Conservation (phyloP, 2,888 invertebrate genomes). For the Steinernema scapterisci region DNA sequence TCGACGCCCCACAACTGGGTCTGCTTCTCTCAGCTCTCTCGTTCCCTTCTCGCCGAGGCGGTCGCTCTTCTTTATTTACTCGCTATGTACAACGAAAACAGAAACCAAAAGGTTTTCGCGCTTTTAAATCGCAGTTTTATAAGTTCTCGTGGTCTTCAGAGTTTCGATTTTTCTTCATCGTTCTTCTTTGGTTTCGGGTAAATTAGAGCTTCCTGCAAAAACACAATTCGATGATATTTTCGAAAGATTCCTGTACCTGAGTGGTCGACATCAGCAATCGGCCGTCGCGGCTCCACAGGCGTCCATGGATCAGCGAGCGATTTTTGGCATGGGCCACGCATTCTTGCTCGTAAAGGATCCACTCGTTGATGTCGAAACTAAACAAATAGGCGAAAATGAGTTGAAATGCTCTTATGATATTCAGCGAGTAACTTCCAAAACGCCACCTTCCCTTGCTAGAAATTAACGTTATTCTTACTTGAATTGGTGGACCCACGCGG, state of each 20-base stretch:
- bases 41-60: not conserved
- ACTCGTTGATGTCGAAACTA: constrained; percentile 60
- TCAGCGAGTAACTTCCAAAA: not conserved
- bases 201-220: constrained; percentile 18
- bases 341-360: constrained; percentile 58
- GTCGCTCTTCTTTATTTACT: not conserved
- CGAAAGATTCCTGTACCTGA: constrained; percentile 29
- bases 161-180: not conserved
- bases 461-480: constrained; percentile 37
- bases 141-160: not conserved
- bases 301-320: constrained; percentile 54
- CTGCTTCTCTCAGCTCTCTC: not conserved
- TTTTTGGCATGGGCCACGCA: constrained; percentile 54
- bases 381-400: too few relatives aligned
- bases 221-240: too few relatives aligned
- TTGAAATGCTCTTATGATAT: too few relatives aligned
- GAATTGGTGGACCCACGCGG: constrained; percentile 55
- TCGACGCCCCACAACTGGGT: not conserved
- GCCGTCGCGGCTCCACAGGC: constrained; percentile 41
- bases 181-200: constrained; percentile 10
- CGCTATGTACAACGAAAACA: not conserved
- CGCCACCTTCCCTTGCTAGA: too few relatives aligned
- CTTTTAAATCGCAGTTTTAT: not conserved
- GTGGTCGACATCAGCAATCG: constrained; percentile 34
- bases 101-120: not conserved